Evolutionary conservation across 2,888 invertebrate genomes (phyloP).

Genomic region (Hanleya hanleyi): DNA sequence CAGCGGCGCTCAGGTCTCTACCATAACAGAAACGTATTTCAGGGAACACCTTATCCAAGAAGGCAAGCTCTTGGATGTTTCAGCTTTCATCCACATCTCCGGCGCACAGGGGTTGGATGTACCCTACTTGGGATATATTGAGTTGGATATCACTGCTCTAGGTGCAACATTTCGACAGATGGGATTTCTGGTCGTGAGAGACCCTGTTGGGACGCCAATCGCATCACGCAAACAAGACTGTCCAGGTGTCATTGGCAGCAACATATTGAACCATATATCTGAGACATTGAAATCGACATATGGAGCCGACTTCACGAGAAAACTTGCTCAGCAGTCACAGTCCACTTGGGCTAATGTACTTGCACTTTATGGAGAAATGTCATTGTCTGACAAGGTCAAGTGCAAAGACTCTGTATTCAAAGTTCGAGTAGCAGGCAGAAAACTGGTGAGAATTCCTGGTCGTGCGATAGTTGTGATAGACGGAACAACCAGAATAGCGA

Average conservation of each 20-base stretch:
- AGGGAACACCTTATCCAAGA: slow-evolving; percentile 2
- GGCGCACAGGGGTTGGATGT: slow-evolving; percentile 28
- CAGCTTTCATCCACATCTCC: slow-evolving; percentile 15
- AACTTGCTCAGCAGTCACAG: no score
- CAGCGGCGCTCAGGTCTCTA: slow-evolving; percentile 23
- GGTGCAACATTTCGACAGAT: slow-evolving; percentile 11
- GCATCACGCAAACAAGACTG: slow-evolving; percentile 9
- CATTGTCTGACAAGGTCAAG: neutral
- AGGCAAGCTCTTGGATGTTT: slow-evolving; percentile 19
- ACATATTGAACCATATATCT: slow-evolving; percentile 11
- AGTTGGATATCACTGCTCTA: slow-evolving; percentile 2
- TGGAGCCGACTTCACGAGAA: no score
- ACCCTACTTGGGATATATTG: slow-evolving; percentile 29
- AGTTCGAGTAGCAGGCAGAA: neutral
- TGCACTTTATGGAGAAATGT: no score
- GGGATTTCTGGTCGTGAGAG: slow-evolving; percentile 24
- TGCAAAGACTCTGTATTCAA: no score
- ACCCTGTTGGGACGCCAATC: slow-evolving; percentile 1
- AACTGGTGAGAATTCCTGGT: neutral
- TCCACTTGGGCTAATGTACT: no score
- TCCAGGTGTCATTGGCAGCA: slow-evolving; percentile 29
- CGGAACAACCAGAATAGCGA: neutral
- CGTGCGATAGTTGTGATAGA: neutral
- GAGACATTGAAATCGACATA: neutral
- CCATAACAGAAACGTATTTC: slow-evolving; percentile 21